Base-by-base conservation (phyloP, 2,113 vertebrate species). In the Castor canadensis region DNA sequence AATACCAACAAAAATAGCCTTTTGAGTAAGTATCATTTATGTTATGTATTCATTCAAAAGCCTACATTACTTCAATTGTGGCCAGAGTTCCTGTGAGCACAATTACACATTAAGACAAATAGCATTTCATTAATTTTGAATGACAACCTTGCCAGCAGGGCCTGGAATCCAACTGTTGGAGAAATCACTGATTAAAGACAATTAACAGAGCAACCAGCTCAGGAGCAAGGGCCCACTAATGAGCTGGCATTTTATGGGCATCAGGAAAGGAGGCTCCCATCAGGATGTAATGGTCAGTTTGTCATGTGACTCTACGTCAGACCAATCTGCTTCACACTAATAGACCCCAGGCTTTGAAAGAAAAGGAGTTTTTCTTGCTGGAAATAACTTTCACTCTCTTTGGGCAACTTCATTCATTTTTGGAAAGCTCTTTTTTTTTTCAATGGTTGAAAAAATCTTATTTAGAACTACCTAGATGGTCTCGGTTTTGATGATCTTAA, bases 261-360 rank as follows among this genome's bases (percentile, higher is more conserved):
- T 43, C 71, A 32, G 10, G 3, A 22, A 40, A n/a, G 54, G 11
- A 80, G 66, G 30, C 32, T 11, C 10, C 28, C 15, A 3, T 87
- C 40, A 32, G 49, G 91, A 96, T 96, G 60, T 62, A 97, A 75
- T 66, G 89, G 54, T 40, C 95, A 43, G 1, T 94, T 97, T 92
- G 91, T 95, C 79, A 90, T n/a, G 9, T 58, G 79, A 94, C 82
- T 97, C 87, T 80, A 56, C 72, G 69, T 83, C 87, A 69, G 62
- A 96, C 95, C 28, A 96, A 92, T 43, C 58, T 77, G 43, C 95
- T 98, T 98, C 96, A 92, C 69, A 60, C 96, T 98, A 97, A 96
- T 90, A 64, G 79, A 26, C 92, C 94, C 94, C 96, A 97, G 75
- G 32, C n/a, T 93, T 89, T 97, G 64, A 92, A 98, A 94, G 67